A percentile compares a stretch with the other conserved stretches of the same genome.
These are phyloP conservation scores for Holotrichia oblita DNA, from an alignment of 1,140 invertebrate genomes.

Conservation along the genomic window DNA sequence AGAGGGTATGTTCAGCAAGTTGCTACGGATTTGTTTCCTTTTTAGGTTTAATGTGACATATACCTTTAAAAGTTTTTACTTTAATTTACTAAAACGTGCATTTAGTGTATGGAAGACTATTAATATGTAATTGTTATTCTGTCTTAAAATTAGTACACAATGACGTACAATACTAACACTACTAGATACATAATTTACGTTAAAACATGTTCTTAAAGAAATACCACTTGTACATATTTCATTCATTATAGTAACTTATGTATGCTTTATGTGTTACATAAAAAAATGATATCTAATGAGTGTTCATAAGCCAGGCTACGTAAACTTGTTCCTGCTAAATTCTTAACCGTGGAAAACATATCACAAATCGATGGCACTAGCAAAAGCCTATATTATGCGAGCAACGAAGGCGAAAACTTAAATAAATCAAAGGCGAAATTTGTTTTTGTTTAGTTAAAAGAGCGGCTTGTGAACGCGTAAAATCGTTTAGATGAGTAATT, in stretches of 20 bases:
- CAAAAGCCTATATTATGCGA: neutral
- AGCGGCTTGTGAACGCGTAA: neutral
- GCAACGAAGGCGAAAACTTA: neutral
- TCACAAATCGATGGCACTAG: neutral
- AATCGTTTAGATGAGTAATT: neutral
- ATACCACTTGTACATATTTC: no score
- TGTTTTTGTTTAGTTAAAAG: neutral
- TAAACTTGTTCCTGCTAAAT: neutral
- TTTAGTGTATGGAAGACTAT: no score
- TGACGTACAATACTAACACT: no score
- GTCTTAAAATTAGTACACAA: no score
- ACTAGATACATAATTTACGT: no score
- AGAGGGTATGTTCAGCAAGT: neutral
- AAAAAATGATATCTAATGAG: no score
- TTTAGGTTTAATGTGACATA: neutral
- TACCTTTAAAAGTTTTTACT: neutral
- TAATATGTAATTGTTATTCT: no score
- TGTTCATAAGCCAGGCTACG: neutral
- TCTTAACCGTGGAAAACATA: neutral
- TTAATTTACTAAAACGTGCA: no score
- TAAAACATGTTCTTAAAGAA: neutral
- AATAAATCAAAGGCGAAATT: slow-evolving; percentile 20
- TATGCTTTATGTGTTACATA: no score
- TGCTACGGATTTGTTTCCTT: neutral
- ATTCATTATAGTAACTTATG: no score